Evolutionary conservation across 2,888 invertebrate species (phyloP).

Genomic region (Phengaris arion): DNA sequence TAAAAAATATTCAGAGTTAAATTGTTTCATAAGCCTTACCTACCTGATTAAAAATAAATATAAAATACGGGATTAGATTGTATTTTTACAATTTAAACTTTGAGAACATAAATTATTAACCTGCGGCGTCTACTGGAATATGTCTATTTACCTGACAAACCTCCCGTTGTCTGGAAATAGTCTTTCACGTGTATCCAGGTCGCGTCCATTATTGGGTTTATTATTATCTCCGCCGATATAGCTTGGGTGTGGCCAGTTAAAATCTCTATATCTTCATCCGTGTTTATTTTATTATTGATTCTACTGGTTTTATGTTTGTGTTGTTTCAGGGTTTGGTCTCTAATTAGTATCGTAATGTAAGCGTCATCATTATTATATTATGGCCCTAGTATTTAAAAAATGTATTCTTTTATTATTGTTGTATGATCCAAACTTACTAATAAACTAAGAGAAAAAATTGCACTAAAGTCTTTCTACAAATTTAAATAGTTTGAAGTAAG

Average conservation of each 20-base stretch:
- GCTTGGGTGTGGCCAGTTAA: neutral
- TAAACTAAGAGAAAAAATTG: too few relatives aligned
- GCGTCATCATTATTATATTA: too few relatives aligned
- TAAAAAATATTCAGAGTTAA: neutral
- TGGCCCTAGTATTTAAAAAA: too few relatives aligned
- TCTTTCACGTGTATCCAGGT: conserved; percentile 70
- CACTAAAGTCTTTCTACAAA: too few relatives aligned
- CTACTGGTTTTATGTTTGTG: too few relatives aligned
- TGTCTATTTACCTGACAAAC: conserved; percentile 16
- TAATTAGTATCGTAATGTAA: too few relatives aligned
- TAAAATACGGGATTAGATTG: neutral
- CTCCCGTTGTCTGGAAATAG: conserved; percentile 64
- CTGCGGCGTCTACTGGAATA: neutral
- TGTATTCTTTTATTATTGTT: too few relatives aligned
- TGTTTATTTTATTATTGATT: too few relatives aligned
- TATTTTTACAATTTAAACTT: neutral
- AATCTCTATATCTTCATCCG: neutral
- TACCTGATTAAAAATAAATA: neutral
- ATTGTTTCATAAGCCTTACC: neutral
- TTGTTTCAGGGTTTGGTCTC: too few relatives aligned
- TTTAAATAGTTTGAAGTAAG: too few relatives aligned
- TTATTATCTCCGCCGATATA: conserved; percentile 65
- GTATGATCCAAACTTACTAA: too few relatives aligned
- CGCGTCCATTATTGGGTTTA: conserved; percentile 61
- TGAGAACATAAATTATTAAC: neutral